Evolutionary conservation across 2,113 vertebrate genomes (phyloP).

Genomic region (Aptenodytes forsteri): DNA sequence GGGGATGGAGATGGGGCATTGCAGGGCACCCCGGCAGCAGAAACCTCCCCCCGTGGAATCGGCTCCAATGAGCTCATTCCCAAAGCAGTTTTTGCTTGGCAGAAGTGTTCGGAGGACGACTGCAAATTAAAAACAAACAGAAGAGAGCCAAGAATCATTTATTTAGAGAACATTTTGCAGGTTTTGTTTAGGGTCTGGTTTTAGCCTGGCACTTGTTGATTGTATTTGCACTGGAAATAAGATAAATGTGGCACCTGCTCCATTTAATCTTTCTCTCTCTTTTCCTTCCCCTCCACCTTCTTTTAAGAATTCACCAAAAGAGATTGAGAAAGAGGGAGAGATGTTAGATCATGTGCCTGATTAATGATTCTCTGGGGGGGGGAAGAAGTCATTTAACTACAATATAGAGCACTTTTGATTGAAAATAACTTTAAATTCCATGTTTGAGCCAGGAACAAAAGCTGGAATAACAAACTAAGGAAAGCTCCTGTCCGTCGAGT

Average conservation of each 20-base stretch:
- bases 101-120: constrained; percentile 36
- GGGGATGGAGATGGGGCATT: neutral
- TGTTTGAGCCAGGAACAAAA: neutral
- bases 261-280: neutral
- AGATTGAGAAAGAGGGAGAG: neutral
- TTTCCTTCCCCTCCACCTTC: neutral
- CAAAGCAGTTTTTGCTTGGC: constrained; percentile 21
- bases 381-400: constrained; percentile 2
- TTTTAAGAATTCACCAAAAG: neutral
- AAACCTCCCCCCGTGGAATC: neutral
- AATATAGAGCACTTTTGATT: neutral
- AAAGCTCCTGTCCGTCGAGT: fast-evolving
- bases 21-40: neutral
- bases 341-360: neutral
- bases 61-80: neutral
- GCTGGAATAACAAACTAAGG: neutral
- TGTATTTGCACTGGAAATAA: constrained; percentile 46
- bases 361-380: neutral
- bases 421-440: neutral
- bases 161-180: constrained; percentile 64
- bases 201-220: constrained; percentile 48
- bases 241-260: constrained; percentile 40
- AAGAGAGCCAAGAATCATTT: constrained; percentile 70
- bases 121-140: constrained; percentile 76
- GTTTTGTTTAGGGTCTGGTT: constrained; percentile 57